Evolutionary conservation across 2,888 invertebrate genomes (phyloP), one percentile per base, ranked within the genome.

Genomic region (Dascillus cervinus): DNA sequence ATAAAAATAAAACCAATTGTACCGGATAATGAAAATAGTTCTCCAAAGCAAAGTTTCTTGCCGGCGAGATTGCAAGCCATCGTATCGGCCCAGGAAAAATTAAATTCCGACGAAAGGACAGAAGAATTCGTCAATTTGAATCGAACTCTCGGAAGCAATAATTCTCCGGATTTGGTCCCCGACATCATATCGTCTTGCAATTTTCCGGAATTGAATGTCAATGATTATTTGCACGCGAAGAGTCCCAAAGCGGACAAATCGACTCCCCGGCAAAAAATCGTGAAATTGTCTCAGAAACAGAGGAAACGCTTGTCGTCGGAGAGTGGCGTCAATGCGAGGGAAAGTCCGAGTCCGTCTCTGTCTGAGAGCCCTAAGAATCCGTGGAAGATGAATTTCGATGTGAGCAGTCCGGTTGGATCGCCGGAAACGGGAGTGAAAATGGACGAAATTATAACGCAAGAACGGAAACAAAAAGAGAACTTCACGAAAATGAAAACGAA

Each of bases 401-500:
- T 62, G 62, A 13, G 44, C 11, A 47, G 40, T 34, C 50, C 52
- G 4, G 21, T 43, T 17, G 37, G 32, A 11, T 44, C 44, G 14
- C 39, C 39, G 13, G 40, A 45, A 13, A 12, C 56, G 53, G 33
- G 65, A 22, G 15, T 28, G 32, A 36, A 42, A 11, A 43, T 69
- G 41, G 47, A 73, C 39, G 62, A 77, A 40, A 87, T 88, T 40
- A 66, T 87, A 29, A 76, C 75, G 8, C 82, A 81, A 47, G 86
- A 88, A 60, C 74, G 71, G 47, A 76, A 79, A 31, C 81, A 82
- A 53, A 78, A 76, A 39, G 81, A 81, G 42, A 79, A 82, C 50
- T 73, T 74, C 41, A 74, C 77, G 2, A 78, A 79, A 54, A 77
- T 81, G 49, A 76, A 75, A 55, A 78, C 79, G 4, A 88, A 88